Base-by-base conservation (phyloP, 1,140 invertebrate species). In the Drosophila sproati region DNA sequence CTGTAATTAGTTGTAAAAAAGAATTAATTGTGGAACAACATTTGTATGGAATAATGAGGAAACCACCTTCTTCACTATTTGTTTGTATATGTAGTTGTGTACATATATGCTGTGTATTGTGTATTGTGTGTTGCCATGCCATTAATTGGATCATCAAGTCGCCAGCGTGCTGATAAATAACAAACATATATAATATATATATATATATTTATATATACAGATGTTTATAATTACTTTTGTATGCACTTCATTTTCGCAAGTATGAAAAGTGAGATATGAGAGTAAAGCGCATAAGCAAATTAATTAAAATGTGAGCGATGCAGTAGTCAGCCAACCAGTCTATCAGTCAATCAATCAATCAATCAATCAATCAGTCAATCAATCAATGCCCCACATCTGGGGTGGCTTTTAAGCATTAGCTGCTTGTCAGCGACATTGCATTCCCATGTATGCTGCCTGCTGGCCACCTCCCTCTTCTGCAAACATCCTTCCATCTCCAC, bases 81-180 rank as follows among this genome's bases (percentile, higher is more conserved):
- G 20, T 48, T 12, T 28, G 20, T n/a, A 37, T 8, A 54, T 20
- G 20, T 20, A 54, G 6, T 29, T 37, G 37, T 12, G 48, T 47
- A n/a, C 20, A 10, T 31, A 47, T 10, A 41, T 29, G 51, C 28
- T 60, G 67, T 43, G 61, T 57, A 41, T 66, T 67, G 76, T 67
- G 29, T 34, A 29, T 34, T 67, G 61, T 41, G 20, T 80, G 72
- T 76, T 80, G 57, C 63, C 64, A 73, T 43, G 78, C 75, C 70
- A 85, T 85, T 85, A 86, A 86, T 85, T 85, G 70, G 82, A 85
- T 85, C 80, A 85, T 85, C 82, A 81, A 81, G 82, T 70, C 60
- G 45, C 47, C 60, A 51, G 60, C 57, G 71, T 62, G 78, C 77
- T 61, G 59, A 74, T 7, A 59, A 64, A 77, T 55, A 70, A 70